Conservation (phyloP, 1,140 invertebrate genomes). For the Babylonia areolata region DNA sequence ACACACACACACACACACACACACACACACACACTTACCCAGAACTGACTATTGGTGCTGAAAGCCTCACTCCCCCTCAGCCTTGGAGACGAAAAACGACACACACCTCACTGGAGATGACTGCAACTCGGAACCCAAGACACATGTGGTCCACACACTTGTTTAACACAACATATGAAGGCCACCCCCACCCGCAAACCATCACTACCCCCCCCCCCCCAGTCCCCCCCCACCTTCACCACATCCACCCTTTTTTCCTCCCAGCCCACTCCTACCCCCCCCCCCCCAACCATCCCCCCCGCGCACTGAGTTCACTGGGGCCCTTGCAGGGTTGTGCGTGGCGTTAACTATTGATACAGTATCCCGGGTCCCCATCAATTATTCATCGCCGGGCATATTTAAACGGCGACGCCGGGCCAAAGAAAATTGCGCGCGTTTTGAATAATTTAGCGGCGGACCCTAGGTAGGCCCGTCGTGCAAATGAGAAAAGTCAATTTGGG, state of each 20-base stretch:
- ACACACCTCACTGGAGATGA: too few relatives aligned
- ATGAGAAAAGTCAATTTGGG: slow-evolving; percentile 38
- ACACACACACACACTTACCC: neutral
- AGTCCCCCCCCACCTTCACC: neutral
- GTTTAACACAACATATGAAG: neutral
- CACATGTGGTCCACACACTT: neutral
- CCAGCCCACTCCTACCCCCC: neutral
- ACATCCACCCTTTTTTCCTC: neutral
- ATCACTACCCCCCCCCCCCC: neutral
- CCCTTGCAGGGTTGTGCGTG: neutral
- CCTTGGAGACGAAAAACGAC: too few relatives aligned
- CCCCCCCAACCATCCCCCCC: neutral
- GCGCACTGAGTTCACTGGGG: neutral
- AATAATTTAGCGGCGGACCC: slow-evolving; percentile 23
- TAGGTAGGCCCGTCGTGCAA: slow-evolving; percentile 17
- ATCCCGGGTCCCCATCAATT: slow-evolving; percentile 18
- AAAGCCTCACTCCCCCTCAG: too few relatives aligned
- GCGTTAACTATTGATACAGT: slow-evolving; percentile 31
- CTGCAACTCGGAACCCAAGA: too few relatives aligned
- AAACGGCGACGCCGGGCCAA: slow-evolving; percentile 6
- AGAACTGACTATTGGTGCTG: too few relatives aligned
- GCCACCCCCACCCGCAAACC: neutral
- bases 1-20: neutral
- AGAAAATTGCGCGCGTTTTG: slow-evolving; percentile 27
- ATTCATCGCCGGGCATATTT: slow-evolving; percentile 33